Evolutionary conservation across 92 coral and sea anemone genomes (phyloP).

Genomic region (Nematostella vectensis): DNA sequence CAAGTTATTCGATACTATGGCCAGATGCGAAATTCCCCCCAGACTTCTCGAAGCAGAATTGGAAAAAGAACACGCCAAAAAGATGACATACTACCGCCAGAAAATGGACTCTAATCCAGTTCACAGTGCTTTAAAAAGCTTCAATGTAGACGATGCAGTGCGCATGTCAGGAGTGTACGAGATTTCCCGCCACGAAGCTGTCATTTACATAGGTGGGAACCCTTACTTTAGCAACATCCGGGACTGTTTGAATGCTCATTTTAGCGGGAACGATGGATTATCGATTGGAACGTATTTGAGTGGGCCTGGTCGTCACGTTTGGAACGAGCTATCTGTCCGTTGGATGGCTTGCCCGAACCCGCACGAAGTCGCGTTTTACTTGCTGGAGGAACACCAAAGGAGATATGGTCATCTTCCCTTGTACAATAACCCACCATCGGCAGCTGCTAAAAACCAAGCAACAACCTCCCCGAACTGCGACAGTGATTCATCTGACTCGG

Average conservation of each 20-base stretch:
- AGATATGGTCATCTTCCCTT: constrained; percentile 69
- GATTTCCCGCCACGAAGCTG: constrained; percentile 50
- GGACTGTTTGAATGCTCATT: constrained; percentile 97
- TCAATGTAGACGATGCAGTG: constrained; percentile 82
- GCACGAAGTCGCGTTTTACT: constrained; percentile 89
- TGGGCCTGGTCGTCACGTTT: constrained; percentile 64
- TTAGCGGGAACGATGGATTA: constrained; percentile 97
- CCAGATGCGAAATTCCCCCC: too few relatives aligned
- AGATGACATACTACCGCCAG: constrained; percentile 50
- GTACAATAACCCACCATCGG: constrained; percentile 69
- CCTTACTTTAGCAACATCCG: constrained; percentile 97
- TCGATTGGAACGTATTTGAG: constrained; percentile 87
- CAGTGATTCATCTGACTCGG: constrained; percentile 8
- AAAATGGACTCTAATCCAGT: constrained; percentile 62
- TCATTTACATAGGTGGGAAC: constrained; percentile 95
- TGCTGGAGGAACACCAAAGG: constrained; percentile 79
- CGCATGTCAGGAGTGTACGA: constrained; percentile 94
- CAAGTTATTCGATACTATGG: too few relatives aligned
- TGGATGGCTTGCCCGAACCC: constrained; percentile 93
- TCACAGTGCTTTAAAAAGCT: constrained; percentile 85
- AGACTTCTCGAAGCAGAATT: constrained; percentile 10
- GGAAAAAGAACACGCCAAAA: constrained; percentile 53
- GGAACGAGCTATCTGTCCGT: constrained; percentile 69
- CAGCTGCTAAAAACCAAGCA: not conserved
- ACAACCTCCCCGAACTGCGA: constrained; percentile 25